phyloP scores from a whole-genome alignment of 2,888 invertebrate species.

The Nesidiocoris tenuis region DNA sequence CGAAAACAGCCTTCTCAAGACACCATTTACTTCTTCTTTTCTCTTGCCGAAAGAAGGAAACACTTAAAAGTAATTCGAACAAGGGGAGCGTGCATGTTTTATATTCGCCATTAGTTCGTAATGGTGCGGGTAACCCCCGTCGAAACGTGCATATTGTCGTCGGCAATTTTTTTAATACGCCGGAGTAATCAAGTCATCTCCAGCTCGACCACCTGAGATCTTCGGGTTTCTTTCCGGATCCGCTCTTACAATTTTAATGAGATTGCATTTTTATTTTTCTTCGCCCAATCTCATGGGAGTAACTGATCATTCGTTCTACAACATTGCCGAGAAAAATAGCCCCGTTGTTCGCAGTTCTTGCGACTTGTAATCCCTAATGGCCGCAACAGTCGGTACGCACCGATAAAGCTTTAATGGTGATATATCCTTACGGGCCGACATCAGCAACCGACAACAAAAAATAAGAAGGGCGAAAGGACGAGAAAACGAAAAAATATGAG shows the following conservation, averaged over 20 bases:
- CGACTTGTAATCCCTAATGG: slow-evolving; percentile 41
- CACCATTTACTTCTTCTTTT: too few relatives aligned
- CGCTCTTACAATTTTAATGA: slow-evolving; percentile 43
- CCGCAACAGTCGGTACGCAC: neutral
- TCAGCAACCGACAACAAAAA: too few relatives aligned
- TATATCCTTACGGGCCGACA: too few relatives aligned
- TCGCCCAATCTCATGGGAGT: slow-evolving; percentile 27
- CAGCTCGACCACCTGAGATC: slow-evolving; percentile 41
- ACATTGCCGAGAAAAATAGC: too few relatives aligned
- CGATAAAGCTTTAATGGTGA: neutral
- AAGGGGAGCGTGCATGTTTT: slow-evolving; percentile 41
- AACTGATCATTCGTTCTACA: slow-evolving; percentile 42
- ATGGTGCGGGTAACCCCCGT: slow-evolving; percentile 36
- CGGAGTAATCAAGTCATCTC: slow-evolving; percentile 39
- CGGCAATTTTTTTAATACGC: slow-evolving; percentile 44
- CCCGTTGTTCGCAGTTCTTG: too few relatives aligned
- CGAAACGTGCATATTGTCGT: slow-evolving; percentile 9
- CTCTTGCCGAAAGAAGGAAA: neutral
- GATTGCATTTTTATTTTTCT: slow-evolving; percentile 32
- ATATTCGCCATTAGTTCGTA: slow-evolving; percentile 41
- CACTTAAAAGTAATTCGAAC: slow-evolving; percentile 38
- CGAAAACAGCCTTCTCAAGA: too few relatives aligned
- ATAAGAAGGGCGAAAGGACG: too few relatives aligned
- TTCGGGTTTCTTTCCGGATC: neutral
- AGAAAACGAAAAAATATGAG: too few relatives aligned